phyloP scores from a whole-genome alignment of 2,113 vertebrate genomes.

The Etheostoma spectabile region DNA sequence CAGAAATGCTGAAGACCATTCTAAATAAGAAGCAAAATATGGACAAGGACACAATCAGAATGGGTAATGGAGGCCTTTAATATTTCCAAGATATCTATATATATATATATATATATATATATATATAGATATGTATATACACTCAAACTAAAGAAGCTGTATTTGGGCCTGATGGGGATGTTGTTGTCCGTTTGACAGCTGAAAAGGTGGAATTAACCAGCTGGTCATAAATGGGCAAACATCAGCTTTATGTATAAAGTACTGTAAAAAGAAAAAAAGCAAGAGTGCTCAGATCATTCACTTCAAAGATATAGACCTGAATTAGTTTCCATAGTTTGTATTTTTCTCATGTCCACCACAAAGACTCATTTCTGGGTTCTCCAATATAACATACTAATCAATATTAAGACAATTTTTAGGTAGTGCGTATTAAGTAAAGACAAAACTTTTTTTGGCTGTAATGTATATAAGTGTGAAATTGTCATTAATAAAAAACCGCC shows the following conservation, averaged over 20 bases:
- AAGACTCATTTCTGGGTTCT: background rate
- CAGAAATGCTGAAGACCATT: constrained; percentile 24
- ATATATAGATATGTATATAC: too few relatives aligned
- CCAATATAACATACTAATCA: background rate
- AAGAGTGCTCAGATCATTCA: background rate
- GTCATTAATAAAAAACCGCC: background rate
- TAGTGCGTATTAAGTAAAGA: background rate
- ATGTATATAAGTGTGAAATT: background rate
- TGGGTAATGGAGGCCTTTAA: constrained; percentile 16
- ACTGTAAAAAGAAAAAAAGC: constrained; percentile 34
- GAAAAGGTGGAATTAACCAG: background rate
- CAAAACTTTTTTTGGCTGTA: background rate
- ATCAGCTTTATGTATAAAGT: background rate
- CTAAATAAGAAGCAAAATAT: constrained; percentile 40
- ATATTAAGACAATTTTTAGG: background rate
- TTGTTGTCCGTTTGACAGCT: constrained; percentile 36
- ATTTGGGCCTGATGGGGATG: constrained; percentile 7
- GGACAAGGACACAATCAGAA: constrained; percentile 6
- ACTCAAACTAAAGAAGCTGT: too few relatives aligned
- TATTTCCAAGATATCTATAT: too few relatives aligned
- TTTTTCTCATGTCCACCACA: background rate
- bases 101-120: too few relatives aligned
- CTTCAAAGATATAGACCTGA: background rate
- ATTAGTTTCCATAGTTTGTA: background rate
- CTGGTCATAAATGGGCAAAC: constrained; percentile 15